Conservation (phyloP, 30 jellyfish, hydroid and myxozoan species). For the Cassiopea andromeda region DNA sequence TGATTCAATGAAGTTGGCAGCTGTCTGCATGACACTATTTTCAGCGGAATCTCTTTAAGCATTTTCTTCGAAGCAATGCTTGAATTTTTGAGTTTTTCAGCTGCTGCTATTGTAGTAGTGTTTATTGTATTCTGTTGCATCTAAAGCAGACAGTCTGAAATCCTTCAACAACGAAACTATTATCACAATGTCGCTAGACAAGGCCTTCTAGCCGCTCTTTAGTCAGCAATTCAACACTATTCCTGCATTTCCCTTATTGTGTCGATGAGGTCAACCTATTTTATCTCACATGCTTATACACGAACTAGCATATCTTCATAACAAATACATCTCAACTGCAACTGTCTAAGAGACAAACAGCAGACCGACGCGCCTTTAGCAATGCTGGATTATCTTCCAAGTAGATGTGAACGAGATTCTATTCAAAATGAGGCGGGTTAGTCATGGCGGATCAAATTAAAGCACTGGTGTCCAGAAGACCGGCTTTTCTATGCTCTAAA, state of each 20-base stretch:
- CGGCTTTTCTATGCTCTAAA: background rate
- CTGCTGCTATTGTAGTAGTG: background rate
- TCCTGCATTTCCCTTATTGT: background rate
- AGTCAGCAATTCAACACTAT: background rate
- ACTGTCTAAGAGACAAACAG: background rate
- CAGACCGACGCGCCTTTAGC: background rate
- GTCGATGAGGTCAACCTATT: constrained; percentile 5
- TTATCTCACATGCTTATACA: background rate
- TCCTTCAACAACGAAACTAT: background rate
- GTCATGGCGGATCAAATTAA: background rate
- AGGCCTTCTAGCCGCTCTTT: background rate
- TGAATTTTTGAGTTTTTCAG: background rate
- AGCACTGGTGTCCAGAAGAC: background rate
- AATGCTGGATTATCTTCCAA: background rate
- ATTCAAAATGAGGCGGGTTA: background rate
- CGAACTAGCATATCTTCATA: background rate
- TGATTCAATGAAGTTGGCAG: background rate
- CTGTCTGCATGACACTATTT: constrained; percentile 13
- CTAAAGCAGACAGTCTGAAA: constrained; percentile 2
- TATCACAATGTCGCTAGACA: background rate
- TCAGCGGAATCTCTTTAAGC: constrained; percentile 10
- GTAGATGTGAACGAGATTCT: constrained; percentile 3
- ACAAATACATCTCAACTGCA: constrained; percentile 1
- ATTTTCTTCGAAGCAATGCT: background rate
- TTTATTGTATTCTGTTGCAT: background rate